Percentiles rank a stretch among this genome's conserved stretches.
Evolutionary conservation across 2,888 invertebrate species (phyloP).

Genomic region (Ceraclea dissimilis): DNA sequence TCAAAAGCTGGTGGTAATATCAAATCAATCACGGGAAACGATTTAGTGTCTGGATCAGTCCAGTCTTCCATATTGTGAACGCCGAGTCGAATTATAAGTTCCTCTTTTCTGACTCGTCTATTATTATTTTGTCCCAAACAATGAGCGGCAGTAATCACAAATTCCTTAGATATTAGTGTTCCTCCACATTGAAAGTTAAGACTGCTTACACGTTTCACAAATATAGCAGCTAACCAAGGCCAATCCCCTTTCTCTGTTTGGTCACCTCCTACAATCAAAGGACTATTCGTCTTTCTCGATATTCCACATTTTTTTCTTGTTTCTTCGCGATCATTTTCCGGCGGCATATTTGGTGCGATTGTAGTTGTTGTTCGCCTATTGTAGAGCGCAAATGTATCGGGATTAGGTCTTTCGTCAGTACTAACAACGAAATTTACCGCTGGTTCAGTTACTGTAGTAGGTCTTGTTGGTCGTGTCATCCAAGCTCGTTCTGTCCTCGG

Average conservation of each 20-base stretch:
- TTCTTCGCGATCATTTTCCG: neutral
- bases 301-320: constrained; percentile 23
- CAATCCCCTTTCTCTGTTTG: constrained; percentile 31
- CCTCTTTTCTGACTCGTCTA: constrained; percentile 25
- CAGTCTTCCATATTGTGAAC: constrained; percentile 27
- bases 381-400: neutral
- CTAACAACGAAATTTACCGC: no score
- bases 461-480: no score
- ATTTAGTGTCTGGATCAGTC: constrained; percentile 23
- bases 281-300: constrained; percentile 27
- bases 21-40: constrained; percentile 25
- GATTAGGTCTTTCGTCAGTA: constrained; percentile 1
- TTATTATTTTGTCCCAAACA: constrained; percentile 23
- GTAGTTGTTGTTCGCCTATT: constrained; percentile 13
- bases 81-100: constrained; percentile 27
- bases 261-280: constrained; percentile 29
- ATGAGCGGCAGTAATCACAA: constrained; percentile 29
- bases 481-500: no score
- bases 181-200: constrained; percentile 36
- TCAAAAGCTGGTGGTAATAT: constrained; percentile 27
- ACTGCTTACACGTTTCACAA: constrained; percentile 27
- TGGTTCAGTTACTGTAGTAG: no score
- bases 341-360: neutral
- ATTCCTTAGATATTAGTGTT: constrained; percentile 32
- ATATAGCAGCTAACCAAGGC: constrained; percentile 39